phyloP scores from a whole-genome alignment of 2,888 invertebrate species.

The Ophioninae sp. region DNA sequence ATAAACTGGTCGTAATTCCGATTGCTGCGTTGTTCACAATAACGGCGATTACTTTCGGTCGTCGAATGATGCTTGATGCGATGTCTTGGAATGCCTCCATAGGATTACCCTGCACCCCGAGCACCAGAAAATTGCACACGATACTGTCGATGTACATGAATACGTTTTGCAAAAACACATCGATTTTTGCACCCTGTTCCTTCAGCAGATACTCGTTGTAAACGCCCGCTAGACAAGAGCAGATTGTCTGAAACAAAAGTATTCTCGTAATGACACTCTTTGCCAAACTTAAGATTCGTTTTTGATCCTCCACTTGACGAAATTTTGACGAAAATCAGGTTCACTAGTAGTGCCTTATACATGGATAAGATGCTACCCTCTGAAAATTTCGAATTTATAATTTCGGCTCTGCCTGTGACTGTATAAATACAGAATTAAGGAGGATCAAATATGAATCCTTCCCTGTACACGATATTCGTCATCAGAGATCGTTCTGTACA shows the following conservation, averaged over 20 bases:
- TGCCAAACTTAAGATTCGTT: background rate
- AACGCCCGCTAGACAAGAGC: constrained; percentile 96
- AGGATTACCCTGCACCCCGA: constrained; percentile 86
- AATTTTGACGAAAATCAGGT: too few species aligned
- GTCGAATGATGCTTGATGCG: constrained; percentile 82
- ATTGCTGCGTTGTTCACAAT: constrained; percentile 94
- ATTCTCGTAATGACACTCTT: background rate
- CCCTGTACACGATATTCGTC: background rate
- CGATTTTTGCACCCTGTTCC: constrained; percentile 90
- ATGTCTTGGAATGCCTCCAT: constrained; percentile 84
- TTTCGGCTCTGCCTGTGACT: too few species aligned
- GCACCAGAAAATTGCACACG: constrained; percentile 91
- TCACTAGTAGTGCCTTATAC: too few species aligned
- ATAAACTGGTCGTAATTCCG: constrained; percentile 96
- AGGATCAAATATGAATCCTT: too few species aligned
- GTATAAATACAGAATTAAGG: too few species aligned
- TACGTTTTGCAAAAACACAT: constrained; percentile 96
- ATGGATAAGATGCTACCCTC: too few species aligned
- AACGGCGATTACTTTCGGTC: constrained; percentile 89
- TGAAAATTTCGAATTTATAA: too few species aligned
- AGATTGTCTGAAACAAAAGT: constrained; percentile 88
- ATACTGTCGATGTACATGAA: constrained; percentile 98
- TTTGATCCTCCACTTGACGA: background rate
- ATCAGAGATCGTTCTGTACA: too few species aligned
- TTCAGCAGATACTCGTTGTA: constrained; percentile 97